Base-by-base conservation (phyloP, 2,888 invertebrate species). In the Schizotus pectinicornis region DNA sequence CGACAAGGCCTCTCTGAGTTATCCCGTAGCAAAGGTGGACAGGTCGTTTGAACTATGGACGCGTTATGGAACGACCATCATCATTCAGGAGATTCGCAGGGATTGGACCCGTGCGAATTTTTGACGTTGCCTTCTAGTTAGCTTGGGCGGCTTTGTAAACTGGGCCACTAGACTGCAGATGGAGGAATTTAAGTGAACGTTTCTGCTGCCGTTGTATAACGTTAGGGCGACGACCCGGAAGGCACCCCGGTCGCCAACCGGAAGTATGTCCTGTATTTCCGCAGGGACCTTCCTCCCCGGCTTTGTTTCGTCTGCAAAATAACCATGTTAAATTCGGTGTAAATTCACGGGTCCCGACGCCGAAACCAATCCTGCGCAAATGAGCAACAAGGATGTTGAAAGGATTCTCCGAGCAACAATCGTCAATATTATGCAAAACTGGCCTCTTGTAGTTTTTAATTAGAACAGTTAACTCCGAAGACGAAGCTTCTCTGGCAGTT, bases 181-280 rank as follows among this genome's bases (percentile, higher is more conserved):
- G 22, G 22, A 22, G 22, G 22, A 22, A 22, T 22, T 22, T 22
- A 22, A 22, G 22, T 22, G 22, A 22, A 22, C 61, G 53, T 57
- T 61, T 49, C 61, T 56, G 59, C 52, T 43, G 56, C 47, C 36
- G 47, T 11, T 7, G 33, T 47, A 62, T 57, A 61, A n/a, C 60
- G 62, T 65, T 65, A 62, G 55, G 53, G 56, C 65, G 62, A 54
- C 65, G 56, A 57, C 52, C 62, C 65, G 65, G 63, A 65, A 63
- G 60, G 11, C 49, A 57, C 34, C 35, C 50, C 59, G 54, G 46
- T 59, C 59, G 60, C 37, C 56, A 42, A 56, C 63, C 65, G 65
- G 65, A 65, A 65, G 63, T 61, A 52, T 61, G 63, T 55, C 62
- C 60, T 62, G 63, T 62, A 58, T 65, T 62, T 65, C 63, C 63